Evolutionary conservation across 2,113 vertebrate genomes (phyloP).

Genomic region (Pedetes capensis): DNA sequence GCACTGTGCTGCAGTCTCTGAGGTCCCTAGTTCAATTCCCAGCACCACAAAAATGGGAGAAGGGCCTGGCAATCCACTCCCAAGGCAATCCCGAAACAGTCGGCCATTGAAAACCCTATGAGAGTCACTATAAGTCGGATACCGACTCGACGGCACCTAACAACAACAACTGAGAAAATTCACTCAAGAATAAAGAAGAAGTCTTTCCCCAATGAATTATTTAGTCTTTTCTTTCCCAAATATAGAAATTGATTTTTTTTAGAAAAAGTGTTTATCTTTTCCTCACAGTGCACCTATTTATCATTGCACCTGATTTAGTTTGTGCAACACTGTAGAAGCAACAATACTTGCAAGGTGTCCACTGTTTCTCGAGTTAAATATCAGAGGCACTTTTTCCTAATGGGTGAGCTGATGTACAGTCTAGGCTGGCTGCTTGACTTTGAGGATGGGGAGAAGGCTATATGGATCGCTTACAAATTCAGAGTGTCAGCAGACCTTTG

Average conservation of each 20-base stretch:
- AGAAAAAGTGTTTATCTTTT: not conserved
- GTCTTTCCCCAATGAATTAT: fast-evolving
- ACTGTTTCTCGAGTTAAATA: not conserved
- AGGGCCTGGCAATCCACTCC: too few species aligned
- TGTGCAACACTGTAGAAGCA: fast-evolving
- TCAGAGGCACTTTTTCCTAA: not conserved
- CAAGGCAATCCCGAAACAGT: too few species aligned
- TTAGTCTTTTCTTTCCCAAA: not conserved
- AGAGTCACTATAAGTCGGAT: too few species aligned
- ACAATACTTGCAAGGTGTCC: fast-evolving
- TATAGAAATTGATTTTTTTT: not conserved
- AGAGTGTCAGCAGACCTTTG: not conserved
- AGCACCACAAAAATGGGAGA: too few species aligned
- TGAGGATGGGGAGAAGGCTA: not conserved
- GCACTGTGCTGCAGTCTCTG: too few species aligned
- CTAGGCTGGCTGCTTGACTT: not conserved
- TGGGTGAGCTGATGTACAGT: fast-evolving
- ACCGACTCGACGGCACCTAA: too few species aligned
- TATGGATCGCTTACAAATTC: not conserved
- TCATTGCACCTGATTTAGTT: not conserved
- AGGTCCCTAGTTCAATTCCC: too few species aligned
- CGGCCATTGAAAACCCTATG: too few species aligned
- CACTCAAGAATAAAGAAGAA: not conserved
- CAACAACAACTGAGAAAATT: too few species aligned
- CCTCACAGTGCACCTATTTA: fast-evolving